These are phyloP conservation scores for Axea sp. DNA, from an alignment of 2,888 invertebrate species.

Conservation along the genomic window DNA sequence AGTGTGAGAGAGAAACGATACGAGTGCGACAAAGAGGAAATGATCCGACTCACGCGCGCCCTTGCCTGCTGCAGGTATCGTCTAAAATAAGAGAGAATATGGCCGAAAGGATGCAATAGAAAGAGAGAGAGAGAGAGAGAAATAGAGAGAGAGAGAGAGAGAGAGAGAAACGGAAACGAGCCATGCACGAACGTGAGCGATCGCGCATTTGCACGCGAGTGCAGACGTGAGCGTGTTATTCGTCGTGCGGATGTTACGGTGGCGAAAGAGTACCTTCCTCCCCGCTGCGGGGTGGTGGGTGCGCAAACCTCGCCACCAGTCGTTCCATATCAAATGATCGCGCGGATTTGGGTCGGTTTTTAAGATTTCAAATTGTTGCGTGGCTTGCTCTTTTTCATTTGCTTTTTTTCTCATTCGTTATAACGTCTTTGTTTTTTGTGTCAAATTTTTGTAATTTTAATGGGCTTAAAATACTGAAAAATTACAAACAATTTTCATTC, in stretches of 20 bases:
- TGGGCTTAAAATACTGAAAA: no score
- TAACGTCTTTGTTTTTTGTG: slow-evolving; percentile 2
- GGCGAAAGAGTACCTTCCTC: slow-evolving; percentile 48
- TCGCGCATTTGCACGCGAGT: slow-evolving; percentile 36
- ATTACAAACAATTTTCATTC: no score
- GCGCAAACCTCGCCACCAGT: slow-evolving; percentile 46
- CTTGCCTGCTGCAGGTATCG: slow-evolving; percentile 71
- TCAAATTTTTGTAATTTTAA: no score
- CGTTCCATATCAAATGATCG: slow-evolving; percentile 55
- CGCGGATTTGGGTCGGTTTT: slow-evolving; percentile 56
- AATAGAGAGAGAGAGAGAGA: no score
- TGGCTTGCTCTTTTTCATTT: slow-evolving; percentile 5
- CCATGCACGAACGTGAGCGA: slow-evolving; percentile 50
- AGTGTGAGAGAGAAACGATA: no score
- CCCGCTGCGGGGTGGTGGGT: slow-evolving; percentile 42
- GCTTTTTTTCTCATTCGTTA: slow-evolving; percentile 6
- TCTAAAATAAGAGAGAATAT: slow-evolving; percentile 51
- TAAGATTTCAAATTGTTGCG: slow-evolving; percentile 50
- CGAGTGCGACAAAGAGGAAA: slow-evolving; percentile 56
- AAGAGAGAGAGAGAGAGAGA: no score
- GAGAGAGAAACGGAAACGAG: no score
- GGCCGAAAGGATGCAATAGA: slow-evolving; percentile 8
- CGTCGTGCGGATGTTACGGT: slow-evolving; percentile 30
- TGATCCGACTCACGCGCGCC: slow-evolving; percentile 73
- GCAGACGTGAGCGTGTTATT: slow-evolving; percentile 48